phyloP scores from a whole-genome alignment of 37 sponge, comb jelly and placozoan species.

The Chondrilla cf. caribensis region DNA sequence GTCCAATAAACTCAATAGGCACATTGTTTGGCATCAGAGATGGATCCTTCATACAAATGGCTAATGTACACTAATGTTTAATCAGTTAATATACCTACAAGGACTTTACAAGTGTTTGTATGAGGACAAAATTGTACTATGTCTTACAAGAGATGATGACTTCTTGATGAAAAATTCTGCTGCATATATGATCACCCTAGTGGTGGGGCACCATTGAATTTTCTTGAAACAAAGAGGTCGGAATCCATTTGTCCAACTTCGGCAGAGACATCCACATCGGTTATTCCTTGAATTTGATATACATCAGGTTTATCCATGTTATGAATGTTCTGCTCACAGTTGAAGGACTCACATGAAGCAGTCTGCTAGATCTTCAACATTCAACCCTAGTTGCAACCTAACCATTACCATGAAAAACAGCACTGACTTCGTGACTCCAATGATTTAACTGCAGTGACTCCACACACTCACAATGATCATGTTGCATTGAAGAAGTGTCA shows the following conservation, averaged over 20 bases:
- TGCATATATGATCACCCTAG: constrained; percentile 25
- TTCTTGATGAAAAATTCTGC: constrained; percentile 38
- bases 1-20: constrained; percentile 13
- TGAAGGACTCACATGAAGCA: background rate
- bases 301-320: constrained; percentile 47
- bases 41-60: constrained; percentile 15
- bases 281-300: constrained; percentile 29
- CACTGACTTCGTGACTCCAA: constrained; percentile 1
- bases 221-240: constrained; percentile 20
- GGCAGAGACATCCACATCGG: constrained; percentile 17
- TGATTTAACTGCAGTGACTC: constrained; percentile 17
- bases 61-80: background rate
- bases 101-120: constrained; percentile 38
- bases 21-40: constrained; percentile 9
- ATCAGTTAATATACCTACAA: constrained; percentile 30
- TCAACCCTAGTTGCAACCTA: constrained; percentile 13
- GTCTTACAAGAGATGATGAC: constrained; percentile 31
- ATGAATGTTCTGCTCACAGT: constrained; percentile 13
- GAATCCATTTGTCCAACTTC: constrained; percentile 15
- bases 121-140: constrained; percentile 33
- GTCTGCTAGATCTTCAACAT: constrained; percentile 20
- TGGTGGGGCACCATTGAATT: constrained; percentile 12
- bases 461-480: constrained; percentile 19
- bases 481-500: constrained; percentile 9
- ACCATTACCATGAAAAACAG: constrained; percentile 26